Conservation (phyloP, 2,888 invertebrate genomes). For the Alviniconcha strummeri region DNA sequence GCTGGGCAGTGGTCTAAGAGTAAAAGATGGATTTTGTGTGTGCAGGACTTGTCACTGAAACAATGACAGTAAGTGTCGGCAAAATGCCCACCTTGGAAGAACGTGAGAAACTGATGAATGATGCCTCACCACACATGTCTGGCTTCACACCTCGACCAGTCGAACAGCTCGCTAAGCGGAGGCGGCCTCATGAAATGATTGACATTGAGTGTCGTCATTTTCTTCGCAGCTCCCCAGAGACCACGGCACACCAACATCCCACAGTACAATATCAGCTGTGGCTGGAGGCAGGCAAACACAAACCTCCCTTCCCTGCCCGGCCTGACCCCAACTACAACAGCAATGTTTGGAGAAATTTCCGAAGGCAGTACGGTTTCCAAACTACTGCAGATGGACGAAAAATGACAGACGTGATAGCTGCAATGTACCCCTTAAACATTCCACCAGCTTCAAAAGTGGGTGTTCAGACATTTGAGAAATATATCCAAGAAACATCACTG, state of each 20-base stretch:
- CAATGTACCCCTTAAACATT: constrained; percentile 71
- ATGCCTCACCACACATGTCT: constrained; percentile 50
- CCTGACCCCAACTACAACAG: constrained; percentile 69
- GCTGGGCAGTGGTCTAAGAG: no score
- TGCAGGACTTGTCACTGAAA: constrained; percentile 15
- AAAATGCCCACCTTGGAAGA: constrained; percentile 63
- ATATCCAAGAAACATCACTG: constrained; percentile 65
- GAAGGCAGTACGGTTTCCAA: constrained; percentile 65
- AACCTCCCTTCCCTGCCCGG: constrained; percentile 60
- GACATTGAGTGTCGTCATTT: constrained; percentile 71
- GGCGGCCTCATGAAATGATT: constrained; percentile 58
- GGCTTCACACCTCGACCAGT: constrained; percentile 69
- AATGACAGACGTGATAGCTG: constrained; percentile 68
- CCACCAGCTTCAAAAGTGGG: constrained; percentile 70
- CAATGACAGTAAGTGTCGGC: constrained; percentile 31
- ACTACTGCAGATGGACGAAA: constrained; percentile 61
- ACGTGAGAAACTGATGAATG: constrained; percentile 63
- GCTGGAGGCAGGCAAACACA: constrained; percentile 72
- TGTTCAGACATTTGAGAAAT: constrained; percentile 69
- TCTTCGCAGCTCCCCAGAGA: constrained; percentile 57
- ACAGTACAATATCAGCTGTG: constrained; percentile 67
- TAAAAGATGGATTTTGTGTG: background rate
- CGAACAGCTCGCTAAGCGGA: constrained; percentile 58
- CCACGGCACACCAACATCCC: constrained; percentile 57
- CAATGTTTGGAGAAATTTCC: constrained; percentile 72